Evolutionary conservation across 2,113 vertebrate genomes (phyloP), one percentile per base, ranked within the genome.

Genomic region (Hyla sarda): DNA sequence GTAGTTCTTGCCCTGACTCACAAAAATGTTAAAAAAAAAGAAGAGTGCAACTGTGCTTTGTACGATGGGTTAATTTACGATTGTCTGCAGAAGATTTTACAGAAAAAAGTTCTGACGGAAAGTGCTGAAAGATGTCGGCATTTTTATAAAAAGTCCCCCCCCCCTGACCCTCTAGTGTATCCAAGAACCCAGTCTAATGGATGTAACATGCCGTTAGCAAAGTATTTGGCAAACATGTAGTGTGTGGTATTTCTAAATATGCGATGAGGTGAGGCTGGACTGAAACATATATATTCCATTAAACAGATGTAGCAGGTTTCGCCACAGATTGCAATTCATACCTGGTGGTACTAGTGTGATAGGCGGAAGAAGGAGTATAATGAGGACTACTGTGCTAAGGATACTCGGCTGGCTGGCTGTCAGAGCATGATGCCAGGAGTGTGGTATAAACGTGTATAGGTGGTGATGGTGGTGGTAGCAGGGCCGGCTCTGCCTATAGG

Each of bases 1-100:
- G 21, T 12, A 12, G 56, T n/a, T 58, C 21, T 2, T 58, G 7
- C 6, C 56, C 19, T n/a, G 23, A 58, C 19, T n/a, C 21, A 9
- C 7, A n/a, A 28, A n/a, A n/a, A n/a, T n/a, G n/a, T n/a, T n/a
- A n/a, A n/a, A n/a, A n/a, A n/a, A n/a, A n/a, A 30, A 41, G 3
- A 52, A 28, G 17, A 17, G 54, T 41, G 23, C 77, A 80, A 54
- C 60, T 80, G 54, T 80, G 54, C 23, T 80, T 32, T 80, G 77
- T 80, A 45, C 45, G 77, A 58, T 80, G 13, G 28, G n/a, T 50
- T 58, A 56, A 79, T 79, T 79, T 58, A 79, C 58, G 52, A 12
- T 2, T 37, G 52, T 79, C 76, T 56, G 75, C 75, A 13, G 37
- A 34, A 78, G 3, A 23, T 54, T 21, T 34, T 34, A 19, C 30